Evolutionary conservation across 2,888 invertebrate genomes (phyloP).

Genomic region (Chironomus riparius): DNA sequence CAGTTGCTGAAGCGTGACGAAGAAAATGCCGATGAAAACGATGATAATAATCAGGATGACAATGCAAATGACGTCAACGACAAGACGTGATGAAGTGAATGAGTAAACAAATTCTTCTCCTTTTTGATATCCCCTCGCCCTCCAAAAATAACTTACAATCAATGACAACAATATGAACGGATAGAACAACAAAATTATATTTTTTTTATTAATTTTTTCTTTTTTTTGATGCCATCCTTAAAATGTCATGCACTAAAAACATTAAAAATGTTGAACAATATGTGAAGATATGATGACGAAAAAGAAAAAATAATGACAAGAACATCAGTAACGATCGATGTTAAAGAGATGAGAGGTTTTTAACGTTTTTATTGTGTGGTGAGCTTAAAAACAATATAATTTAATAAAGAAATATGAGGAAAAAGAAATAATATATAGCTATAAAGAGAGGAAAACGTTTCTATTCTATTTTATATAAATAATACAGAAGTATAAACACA

Average conservation of each 20-base stretch:
- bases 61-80: constrained; percentile 19
- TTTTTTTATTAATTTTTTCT: too few relatives aligned
- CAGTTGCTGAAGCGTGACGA: constrained; percentile 37
- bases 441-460: background rate
- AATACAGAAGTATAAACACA: background rate
- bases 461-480: background rate
- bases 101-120: constrained; percentile 7
- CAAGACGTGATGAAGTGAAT: constrained; percentile 21
- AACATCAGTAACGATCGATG: background rate
- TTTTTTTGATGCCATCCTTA: background rate
- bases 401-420: background rate
- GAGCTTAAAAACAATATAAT: background rate
- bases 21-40: constrained; percentile 34
- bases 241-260: background rate
- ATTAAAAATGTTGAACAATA: background rate
- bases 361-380: background rate
- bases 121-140: background rate
- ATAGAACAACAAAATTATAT: too few relatives aligned
- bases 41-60: constrained; percentile 31
- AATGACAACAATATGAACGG: too few relatives aligned
- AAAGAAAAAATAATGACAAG: background rate
- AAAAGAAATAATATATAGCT: background rate
- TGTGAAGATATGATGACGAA: background rate
- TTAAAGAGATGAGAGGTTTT: background rate
- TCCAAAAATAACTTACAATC: too few relatives aligned